A percentile compares a stretch with the other conserved stretches of the same genome.
Conservation (phyloP, 1,140 invertebrate species). For the Drosophila mojavensis region DNA sequence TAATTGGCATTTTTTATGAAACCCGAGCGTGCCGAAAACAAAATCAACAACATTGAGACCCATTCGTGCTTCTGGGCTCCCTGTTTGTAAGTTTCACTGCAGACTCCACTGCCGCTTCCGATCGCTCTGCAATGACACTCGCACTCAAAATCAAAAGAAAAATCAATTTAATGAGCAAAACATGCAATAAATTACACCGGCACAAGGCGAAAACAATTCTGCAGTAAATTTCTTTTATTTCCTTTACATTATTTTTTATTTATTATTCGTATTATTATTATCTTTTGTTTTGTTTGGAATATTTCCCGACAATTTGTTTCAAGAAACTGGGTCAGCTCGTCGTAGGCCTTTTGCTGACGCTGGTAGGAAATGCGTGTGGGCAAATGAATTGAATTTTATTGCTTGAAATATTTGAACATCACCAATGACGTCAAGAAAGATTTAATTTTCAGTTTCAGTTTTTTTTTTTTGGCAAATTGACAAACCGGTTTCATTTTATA, state of each 20-base stretch:
- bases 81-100: constrained; percentile 33
- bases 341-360: constrained; percentile 11
- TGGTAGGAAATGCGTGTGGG: constrained; percentile 47
- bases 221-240: constrained; percentile 25
- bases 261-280: constrained; percentile 29
- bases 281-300: constrained; percentile 12
- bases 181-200: constrained; percentile 78
- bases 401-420: constrained; percentile 63
- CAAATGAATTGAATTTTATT: constrained; percentile 55
- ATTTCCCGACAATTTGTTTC: constrained; percentile 43
- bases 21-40: constrained; percentile 76
- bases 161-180: constrained; percentile 83
- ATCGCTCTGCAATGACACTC: constrained; percentile 74
- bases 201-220: constrained; percentile 50
- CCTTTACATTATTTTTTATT: constrained; percentile 32
- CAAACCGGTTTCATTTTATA: constrained; percentile 58
- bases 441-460: constrained; percentile 43
- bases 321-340: constrained; percentile 63
- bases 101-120: background rate
- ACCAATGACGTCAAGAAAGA: constrained; percentile 56
- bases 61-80: constrained; percentile 72
- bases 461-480: constrained; percentile 35
- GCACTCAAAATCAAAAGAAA: constrained; percentile 80
- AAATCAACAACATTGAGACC: constrained; percentile 50
- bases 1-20: constrained; percentile 84